Percentiles rank a stretch among this genome's conserved stretches.
phyloP scores from a whole-genome alignment of 2,113 vertebrate genomes.

The Grammomys dolichurus region DNA sequence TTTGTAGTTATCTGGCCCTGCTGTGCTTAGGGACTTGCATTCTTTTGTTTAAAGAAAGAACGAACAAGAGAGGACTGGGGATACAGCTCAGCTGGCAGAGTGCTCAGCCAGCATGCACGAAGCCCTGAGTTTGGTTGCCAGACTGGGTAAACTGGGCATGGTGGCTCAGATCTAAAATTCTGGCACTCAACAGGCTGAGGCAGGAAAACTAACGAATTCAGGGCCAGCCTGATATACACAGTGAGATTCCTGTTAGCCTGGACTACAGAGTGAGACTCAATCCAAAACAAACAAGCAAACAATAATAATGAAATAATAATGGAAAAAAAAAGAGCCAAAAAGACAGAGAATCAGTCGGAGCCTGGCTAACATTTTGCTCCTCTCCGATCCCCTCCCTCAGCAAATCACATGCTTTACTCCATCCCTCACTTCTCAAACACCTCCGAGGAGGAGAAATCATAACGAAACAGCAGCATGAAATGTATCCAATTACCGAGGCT shows the following conservation, averaged over 20 bases:
- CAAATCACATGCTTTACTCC: background rate
- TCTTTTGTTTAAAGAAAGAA: background rate
- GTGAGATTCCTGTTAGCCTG: background rate
- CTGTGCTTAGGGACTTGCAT: background rate
- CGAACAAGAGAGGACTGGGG: background rate
- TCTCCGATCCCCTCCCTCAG: background rate
- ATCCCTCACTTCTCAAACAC: background rate
- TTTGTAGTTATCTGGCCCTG: background rate
- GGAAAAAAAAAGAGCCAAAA: background rate
- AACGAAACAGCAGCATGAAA: background rate
- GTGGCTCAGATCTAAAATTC: background rate
- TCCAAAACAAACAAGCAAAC: background rate
- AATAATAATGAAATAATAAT: background rate
- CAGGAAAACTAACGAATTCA: background rate
- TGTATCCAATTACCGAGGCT: slow-evolving; percentile 20
- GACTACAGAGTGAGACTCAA: background rate
- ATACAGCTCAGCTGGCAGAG: no score
- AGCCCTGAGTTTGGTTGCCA: background rate
- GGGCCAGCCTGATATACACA: background rate
- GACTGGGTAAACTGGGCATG: background rate
- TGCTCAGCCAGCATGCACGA: no score
- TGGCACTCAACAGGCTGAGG: background rate
- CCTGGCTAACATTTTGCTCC: background rate
- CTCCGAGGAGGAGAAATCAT: background rate
- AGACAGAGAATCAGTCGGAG: background rate